Base-by-base conservation (phyloP, 2,888 invertebrate genomes). In the Oscheius sp. region DNA sequence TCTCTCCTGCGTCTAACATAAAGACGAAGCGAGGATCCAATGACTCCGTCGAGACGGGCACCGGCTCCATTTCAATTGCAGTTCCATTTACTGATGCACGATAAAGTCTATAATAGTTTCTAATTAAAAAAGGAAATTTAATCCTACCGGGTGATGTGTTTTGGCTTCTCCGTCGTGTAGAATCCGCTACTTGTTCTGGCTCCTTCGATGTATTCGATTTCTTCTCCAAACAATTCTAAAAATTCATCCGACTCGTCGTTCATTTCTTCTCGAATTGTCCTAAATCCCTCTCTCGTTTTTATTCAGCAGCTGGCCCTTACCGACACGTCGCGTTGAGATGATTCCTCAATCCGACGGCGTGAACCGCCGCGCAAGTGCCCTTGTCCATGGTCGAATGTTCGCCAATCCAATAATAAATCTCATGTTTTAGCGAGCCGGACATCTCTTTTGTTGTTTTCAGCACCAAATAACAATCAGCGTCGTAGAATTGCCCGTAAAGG, bases 371-470 rank as follows among this genome's bases (percentile, higher is more conserved):
- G 90, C 96, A 96, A 0, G 96, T 96, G 85, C 94, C 93, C 90
- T 97, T 97, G 90, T 96, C 96, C 89, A 96, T 89, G 93, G 89
- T 84, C 2, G 86, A 80, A 61, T 95, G 93, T 76, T 93, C 94
- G 43, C 99, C 99, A 86, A 99, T 99, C 99, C 98, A 99, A 90
- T 97, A 99, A 91, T 93, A 99, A 87, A 99, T 99, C 85, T 95
- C 93, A 95, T 98, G 98, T 71, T 92, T 92, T 6, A 97, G 90
- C 72, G 93, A 93, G 13, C 94, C 89, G n/a, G 76, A 76, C 0
- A 80, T 68, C 43, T 84, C 82, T 52, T 72, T 66, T 1, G 80
- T 83, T 7, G 86, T 85, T 52, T 85, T 85, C 52, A 88, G 74
- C 2, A 99, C 92, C 84, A 99, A 97, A 89, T 99, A 99, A 89